A percentile compares a stretch with the other conserved stretches of the same genome.
These are phyloP conservation scores for Pogonocichla stellata DNA, from an alignment of 2,113 vertebrate genomes.

Conservation along the genomic window DNA sequence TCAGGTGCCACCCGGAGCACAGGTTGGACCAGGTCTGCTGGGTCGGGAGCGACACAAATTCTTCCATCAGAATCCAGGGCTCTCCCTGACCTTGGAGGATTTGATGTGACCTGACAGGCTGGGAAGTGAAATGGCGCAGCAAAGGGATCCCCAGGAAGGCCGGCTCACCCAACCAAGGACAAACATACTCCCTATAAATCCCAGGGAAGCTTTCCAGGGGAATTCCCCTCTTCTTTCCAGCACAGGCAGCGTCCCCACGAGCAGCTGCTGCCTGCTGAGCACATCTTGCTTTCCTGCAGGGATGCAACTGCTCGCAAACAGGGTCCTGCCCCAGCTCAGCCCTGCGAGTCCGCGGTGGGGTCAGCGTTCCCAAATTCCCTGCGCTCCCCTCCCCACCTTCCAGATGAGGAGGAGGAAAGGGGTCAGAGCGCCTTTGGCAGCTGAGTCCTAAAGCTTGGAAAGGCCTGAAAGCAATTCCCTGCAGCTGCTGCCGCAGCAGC, in stretches of 20 bases:
- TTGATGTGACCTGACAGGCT: background rate
- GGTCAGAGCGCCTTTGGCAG: constrained; percentile 31
- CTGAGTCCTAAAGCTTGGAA: background rate
- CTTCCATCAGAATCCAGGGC: fast-evolving
- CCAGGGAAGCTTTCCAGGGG: background rate
- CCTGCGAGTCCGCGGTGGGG: background rate
- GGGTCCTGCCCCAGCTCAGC: background rate
- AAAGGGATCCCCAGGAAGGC: background rate
- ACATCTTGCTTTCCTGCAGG: background rate
- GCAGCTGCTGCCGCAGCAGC: constrained; percentile 12
- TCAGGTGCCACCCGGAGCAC: background rate
- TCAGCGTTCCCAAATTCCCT: background rate
- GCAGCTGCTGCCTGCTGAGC: background rate
- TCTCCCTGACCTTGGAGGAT: background rate
- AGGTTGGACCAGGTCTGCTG: constrained; percentile 9
- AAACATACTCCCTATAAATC: background rate
- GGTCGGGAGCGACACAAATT: background rate
- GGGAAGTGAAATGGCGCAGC: background rate
- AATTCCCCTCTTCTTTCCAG: background rate
- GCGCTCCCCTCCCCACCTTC: background rate
- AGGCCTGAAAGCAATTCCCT: constrained; percentile 37
- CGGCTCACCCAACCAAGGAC: background rate
- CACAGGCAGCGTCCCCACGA: fast-evolving
- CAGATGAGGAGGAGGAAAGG: constrained; percentile 15
- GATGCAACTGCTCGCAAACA: background rate